phyloP scores from a whole-genome alignment of 2,888 invertebrate species.

The Flexamia atlantica region DNA sequence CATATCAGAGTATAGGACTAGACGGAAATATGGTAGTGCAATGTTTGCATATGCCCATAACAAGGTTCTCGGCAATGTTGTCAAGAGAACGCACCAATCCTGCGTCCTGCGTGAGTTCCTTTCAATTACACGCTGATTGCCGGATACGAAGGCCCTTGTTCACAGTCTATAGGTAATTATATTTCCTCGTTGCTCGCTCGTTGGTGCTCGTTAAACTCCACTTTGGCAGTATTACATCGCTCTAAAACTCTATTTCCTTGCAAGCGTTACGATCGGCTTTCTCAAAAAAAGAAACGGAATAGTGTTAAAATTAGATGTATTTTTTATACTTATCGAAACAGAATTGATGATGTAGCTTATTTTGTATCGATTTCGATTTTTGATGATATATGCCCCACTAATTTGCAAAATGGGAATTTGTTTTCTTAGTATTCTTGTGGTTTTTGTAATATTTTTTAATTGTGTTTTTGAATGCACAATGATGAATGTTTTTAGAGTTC shows the following conservation, averaged over 20 bases:
- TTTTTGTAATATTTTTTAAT: too few species aligned
- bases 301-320: too few species aligned
- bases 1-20: too few species aligned
- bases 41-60: constrained; percentile 10
- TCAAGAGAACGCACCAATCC: constrained; percentile 9
- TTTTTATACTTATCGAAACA: too few species aligned
- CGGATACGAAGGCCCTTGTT: constrained; percentile 43
- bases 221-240: constrained; percentile 27
- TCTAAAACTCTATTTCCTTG: background rate
- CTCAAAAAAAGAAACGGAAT: too few species aligned
- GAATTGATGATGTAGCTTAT: too few species aligned
- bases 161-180: constrained; percentile 47
- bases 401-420: too few species aligned
- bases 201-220: constrained; percentile 18
- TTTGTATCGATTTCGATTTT: too few species aligned
- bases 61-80: constrained; percentile 13
- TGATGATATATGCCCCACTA: too few species aligned
- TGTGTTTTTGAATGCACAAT: too few species aligned
- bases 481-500: too few species aligned
- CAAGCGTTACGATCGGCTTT: background rate
- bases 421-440: too few species aligned
- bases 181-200: constrained; percentile 28
- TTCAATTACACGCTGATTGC: constrained; percentile 48
- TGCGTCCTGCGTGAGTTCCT: constrained; percentile 54
- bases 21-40: background rate